Evolutionary conservation across 1,140 invertebrate genomes (phyloP), one percentile per base, ranked within the genome.

Genomic region (Steinernema feltiae): DNA sequence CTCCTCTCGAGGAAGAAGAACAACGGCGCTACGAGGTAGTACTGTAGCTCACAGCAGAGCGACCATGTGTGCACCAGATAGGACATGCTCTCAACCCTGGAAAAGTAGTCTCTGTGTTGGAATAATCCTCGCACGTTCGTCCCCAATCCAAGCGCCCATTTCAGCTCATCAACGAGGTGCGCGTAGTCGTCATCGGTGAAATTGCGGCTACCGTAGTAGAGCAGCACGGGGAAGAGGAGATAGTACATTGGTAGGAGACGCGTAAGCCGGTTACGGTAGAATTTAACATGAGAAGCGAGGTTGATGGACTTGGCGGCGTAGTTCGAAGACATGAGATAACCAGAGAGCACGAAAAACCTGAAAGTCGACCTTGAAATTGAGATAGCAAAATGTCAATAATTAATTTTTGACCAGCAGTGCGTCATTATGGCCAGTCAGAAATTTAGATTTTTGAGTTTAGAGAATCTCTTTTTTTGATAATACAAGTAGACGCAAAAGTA

Each of bases 261-360:
- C 21, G 72, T 46, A 2, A 82, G 30, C 0, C 82, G 80, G 24
- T 80, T n/a, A 32, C 24, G n/a, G 75, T 82, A 82, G 71, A 82
- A 82, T 63, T 63, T 3, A 3, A 63, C 15, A 0, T 76, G 30
- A 18, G 31, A 29, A 29, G 73, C 29, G n/a, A 32, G 30, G 17
- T 63, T 32, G 29, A 48, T 1, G 18, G 18, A 48, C 27, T 72
- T n/a, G 12, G 76, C 72, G 15, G 72, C 32, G n/a, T 82, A 69
- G 53, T 77, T 69, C n/a, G 70, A 31, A 35, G 76, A 75, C 80
- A 84, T 82, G 32, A 82, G 74, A 48, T 84, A 83, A 17, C 81
- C 81, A 32, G 81, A 82, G 63, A 82, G 76, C 7, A 82, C 81
- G 48, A 82, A 82, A 48, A 82, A 82, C 7, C 82, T 84, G 74